Conservation (phyloP, 2,113 vertebrate species). For the Mugil cephalus region DNA sequence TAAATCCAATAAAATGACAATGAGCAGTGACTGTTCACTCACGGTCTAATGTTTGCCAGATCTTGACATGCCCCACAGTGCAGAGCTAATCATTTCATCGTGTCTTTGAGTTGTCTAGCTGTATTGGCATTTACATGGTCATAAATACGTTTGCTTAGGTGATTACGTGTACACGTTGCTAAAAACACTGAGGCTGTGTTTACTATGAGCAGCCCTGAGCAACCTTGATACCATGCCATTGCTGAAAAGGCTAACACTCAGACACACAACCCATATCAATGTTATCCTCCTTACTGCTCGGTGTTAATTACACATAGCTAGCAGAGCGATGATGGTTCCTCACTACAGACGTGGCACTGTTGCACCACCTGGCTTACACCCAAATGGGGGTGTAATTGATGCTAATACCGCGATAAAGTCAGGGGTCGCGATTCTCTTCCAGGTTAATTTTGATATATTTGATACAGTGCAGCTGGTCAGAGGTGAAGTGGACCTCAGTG, state of each 20-base stretch:
- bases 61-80: not conserved
- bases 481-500: not conserved
- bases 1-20: too few relatives aligned
- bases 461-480: slow-evolving; percentile 16
- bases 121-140: not conserved
- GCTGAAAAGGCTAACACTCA: slow-evolving; percentile 42
- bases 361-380: slow-evolving; percentile 29
- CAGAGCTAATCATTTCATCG: not conserved
- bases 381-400: slow-evolving; percentile 32
- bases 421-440: slow-evolving; percentile 29
- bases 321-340: slow-evolving; percentile 19
- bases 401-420: slow-evolving; percentile 32
- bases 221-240: slow-evolving; percentile 6
- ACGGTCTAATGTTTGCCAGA: not conserved
- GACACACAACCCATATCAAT: slow-evolving; percentile 37
- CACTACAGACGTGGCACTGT: slow-evolving; percentile 26
- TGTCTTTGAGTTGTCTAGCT: not conserved
- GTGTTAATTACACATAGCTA: slow-evolving; percentile 58
- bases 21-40: not conserved
- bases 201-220: slow-evolving; percentile 6
- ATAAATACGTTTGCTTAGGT: not conserved
- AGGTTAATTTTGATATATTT: slow-evolving; percentile 15
- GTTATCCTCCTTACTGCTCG: not conserved
- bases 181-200: slow-evolving; percentile 11
- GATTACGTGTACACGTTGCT: not conserved